Evolutionary conservation across 1,140 invertebrate genomes (phyloP), one percentile per base, ranked within the genome.

Genomic region (Heliconius congener): DNA sequence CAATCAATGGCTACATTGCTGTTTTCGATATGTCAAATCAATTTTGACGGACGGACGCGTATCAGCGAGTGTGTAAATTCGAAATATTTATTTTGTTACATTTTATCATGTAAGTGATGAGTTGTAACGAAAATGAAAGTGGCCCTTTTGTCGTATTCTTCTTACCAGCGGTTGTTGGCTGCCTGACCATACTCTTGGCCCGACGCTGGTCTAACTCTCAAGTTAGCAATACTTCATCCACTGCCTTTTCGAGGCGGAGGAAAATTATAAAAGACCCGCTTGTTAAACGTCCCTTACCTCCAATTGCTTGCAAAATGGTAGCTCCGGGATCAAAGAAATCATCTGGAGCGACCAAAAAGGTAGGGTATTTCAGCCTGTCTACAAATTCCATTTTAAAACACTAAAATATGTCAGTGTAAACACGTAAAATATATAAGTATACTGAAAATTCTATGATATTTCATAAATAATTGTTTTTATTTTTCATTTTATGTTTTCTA

Each of bases 101-200:
- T 86, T 87, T 90, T 91, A 88, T 85, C 93, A 95, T 95, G 94
- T 94, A 87, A 94, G 94, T 94, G 93, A 95, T 95, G 94, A 95
- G 93, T 94, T 94, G 93, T 94, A 93, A 90, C 87, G 93, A 95
- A 93, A 94, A 94, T 94, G 94, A 95, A 89, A 94, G 93, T 92
- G 91, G 93, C 83, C 90, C 93, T 90, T 94, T 95, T 93, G 93
- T 95, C 90, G 91, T 94, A 88, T 94, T 94, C 91, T 93, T 94
- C 88, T 85, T 95, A 90, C 93, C 94, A 85, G 93, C 93, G 82
- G 88, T 94, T 83, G 90, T 94, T 84, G 94, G 93, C 85, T 93
- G 92, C 84, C 84, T 95, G 90, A 94, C 93, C 77, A 91, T 95
- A 86, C 87, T 95, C 76, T 82, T 95, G 83, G 93, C 93, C 76